A percentile compares a stretch with the other conserved stretches of the same genome.
phyloP scores from a whole-genome alignment of 2,113 vertebrate species.

The Gopherus evgoodei region DNA sequence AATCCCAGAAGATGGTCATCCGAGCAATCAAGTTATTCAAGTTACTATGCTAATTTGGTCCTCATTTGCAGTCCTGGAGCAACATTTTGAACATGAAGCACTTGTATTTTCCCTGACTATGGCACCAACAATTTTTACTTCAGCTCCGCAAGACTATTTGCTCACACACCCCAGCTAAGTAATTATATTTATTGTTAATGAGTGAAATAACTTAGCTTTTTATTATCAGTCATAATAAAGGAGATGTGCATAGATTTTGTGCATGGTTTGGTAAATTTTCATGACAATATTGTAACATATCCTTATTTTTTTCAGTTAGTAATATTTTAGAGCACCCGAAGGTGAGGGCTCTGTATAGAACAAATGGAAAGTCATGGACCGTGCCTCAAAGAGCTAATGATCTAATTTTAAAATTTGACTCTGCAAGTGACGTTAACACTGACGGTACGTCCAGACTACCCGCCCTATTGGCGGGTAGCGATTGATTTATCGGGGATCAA shows the following conservation, averaged over 20 bases:
- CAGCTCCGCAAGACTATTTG: neutral
- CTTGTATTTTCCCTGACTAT: neutral
- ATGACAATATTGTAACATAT: too few relatives aligned
- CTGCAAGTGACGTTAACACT: too few relatives aligned
- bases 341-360: too few relatives aligned
- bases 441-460: too few relatives aligned
- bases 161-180: neutral
- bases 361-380: too few relatives aligned
- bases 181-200: neutral
- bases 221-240: neutral
- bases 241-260: neutral
- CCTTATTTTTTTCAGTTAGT: too few relatives aligned
- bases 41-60: neutral
- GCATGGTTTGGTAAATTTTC: too few relatives aligned
- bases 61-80: neutral
- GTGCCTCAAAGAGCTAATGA: too few relatives aligned
- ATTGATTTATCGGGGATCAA: too few relatives aligned
- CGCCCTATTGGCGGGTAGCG: too few relatives aligned
- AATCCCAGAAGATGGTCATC: neutral
- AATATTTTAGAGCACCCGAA: too few relatives aligned
- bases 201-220: neutral
- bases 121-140: neutral
- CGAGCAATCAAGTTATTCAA: neutral
- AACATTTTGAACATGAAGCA: neutral
- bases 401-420: too few relatives aligned